Evolutionary conservation across 2,113 vertebrate species (phyloP), one percentile per base, ranked within the genome.

Genomic region (Mugil cephalus): DNA sequence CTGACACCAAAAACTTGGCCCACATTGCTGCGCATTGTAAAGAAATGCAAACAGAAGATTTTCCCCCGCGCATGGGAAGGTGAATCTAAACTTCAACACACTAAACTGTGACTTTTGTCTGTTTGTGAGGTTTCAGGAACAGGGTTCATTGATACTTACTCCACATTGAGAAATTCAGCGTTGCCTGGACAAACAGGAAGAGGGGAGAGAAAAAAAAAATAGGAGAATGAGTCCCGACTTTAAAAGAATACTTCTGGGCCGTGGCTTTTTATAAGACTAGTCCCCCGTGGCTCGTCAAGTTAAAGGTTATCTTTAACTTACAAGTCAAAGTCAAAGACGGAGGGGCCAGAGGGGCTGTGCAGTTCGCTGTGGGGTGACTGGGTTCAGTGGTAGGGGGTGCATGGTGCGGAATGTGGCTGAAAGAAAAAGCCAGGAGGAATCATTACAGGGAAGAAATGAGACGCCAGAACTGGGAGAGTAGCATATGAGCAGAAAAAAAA

Each of bases 371-470:
- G 86, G 88, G 91, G 91, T 92, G 79, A 92, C 4, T 79, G 89
- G 76, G 91, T 91, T 91, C 87, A 89, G 39, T 66, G 74, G 79
- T 83, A 75, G 83, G 85, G 84, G 86, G 89, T 74, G 80, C 77
- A 80, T 50, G 46, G 74, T 80, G 87, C 10, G 88, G 87, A 89
- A 88, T 90, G 89, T 83, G 80, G 58, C 78, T 90, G 76, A 74
- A 67, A 85, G 89, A 71, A 86, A 89, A 88, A 92, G 86, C 84
- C 86, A 89, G 83, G 76, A 87, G 66, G 83, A 91, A 82, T 87
- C 82, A 89, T 88, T 90, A 82, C 72, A 65, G 76, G 54, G 76
- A 79, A 87, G 82, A 83, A 86, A 78, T 63, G 79, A 81, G 84
- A 87, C 43, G 69, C 85, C 83, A 79, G 58, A 68, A 79, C 56